phyloP scores from a whole-genome alignment of 1,140 invertebrate species.

The Vollenhovia emeryi region DNA sequence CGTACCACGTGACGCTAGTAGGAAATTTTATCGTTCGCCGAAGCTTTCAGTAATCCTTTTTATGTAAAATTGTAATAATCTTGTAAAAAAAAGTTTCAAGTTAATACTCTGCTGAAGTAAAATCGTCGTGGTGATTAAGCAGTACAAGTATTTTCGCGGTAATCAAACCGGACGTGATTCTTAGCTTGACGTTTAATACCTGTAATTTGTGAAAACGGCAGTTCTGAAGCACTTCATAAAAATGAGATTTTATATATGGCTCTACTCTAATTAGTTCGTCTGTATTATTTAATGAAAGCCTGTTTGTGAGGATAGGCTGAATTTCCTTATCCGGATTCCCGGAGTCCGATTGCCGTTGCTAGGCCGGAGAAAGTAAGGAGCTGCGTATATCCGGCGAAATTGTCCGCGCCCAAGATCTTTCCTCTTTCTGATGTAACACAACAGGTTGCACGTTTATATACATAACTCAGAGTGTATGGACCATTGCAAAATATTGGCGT shows the following conservation, averaged over 20 bases:
- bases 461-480: not conserved
- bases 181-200: not conserved
- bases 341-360: not conserved
- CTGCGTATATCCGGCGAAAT: conserved; percentile 48
- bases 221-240: not conserved
- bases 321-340: conserved; percentile 10
- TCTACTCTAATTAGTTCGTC: not conserved
- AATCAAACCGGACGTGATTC: not conserved
- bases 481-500: not conserved
- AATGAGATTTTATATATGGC: not conserved
- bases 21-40: not conserved
- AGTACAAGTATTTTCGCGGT: not conserved
- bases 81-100: not conserved
- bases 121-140: not conserved
- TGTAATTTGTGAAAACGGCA: not conserved
- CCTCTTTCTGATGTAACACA: conserved; percentile 16
- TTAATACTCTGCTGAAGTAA: not conserved
- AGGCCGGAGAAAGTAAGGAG: conserved; percentile 48
- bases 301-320: not conserved
- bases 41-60: not conserved
- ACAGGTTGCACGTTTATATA: not conserved
- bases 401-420: conserved; percentile 35
- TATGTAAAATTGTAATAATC: not conserved
- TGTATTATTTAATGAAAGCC: not conserved
- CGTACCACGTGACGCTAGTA: not conserved